Evolutionary conservation across 2,888 invertebrate species (phyloP).

Genomic region (Rhagonycha fulva): DNA sequence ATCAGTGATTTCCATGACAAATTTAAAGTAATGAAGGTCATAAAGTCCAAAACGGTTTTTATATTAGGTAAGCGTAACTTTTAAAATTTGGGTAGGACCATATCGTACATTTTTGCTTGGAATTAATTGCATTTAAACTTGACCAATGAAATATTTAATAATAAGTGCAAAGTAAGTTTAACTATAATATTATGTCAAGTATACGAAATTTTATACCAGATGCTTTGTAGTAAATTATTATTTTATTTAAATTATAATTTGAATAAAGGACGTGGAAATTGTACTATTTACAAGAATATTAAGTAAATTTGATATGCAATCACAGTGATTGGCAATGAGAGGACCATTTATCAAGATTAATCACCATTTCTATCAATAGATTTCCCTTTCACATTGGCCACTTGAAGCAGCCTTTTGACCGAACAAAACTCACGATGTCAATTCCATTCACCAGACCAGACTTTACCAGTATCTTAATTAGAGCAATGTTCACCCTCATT

Average conservation of each 20-base stretch:
- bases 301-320: slow-evolving; percentile 45
- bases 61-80: no score
- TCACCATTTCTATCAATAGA: slow-evolving; percentile 46
- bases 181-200: no score
- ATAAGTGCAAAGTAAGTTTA: no score
- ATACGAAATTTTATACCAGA: background rate
- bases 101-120: no score
- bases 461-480: slow-evolving; percentile 40
- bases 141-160: no score
- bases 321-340: slow-evolving; percentile 45
- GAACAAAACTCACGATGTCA: slow-evolving; percentile 35
- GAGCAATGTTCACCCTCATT: slow-evolving; percentile 41
- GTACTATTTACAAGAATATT: slow-evolving; percentile 18
- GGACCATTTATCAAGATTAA: slow-evolving; percentile 48
- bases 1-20: no score
- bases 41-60: no score
- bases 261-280: background rate
- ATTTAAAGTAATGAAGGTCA: no score
- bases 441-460: slow-evolving; percentile 34
- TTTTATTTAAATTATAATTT: background rate
- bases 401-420: slow-evolving; percentile 47
- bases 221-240: background rate
- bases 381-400: slow-evolving; percentile 47
- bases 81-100: no score
- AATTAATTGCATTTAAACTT: no score